Base-by-base conservation (phyloP, 2,113 vertebrate genomes). In the Tylochromis polylepis region DNA sequence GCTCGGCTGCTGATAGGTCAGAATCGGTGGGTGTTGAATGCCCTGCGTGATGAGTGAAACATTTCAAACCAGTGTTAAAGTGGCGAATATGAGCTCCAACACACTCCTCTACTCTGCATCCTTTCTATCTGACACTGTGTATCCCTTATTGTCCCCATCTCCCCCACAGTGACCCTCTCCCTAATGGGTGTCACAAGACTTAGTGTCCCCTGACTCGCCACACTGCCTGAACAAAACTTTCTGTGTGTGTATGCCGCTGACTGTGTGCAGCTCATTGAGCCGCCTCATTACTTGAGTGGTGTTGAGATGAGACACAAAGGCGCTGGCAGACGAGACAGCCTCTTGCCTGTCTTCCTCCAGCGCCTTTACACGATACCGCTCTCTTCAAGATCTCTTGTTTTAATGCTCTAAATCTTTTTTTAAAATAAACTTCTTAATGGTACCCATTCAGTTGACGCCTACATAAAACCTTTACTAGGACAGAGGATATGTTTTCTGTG, bases 121-220 rank as follows among this genome's bases (percentile, higher is more conserved):
- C 36, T 87, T 83, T 56, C 62, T 7, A 2, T 34, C 83, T 5
- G 10, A 81, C 9, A 11, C 83, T 70, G 43, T 83, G 84, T 78
- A 9, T 89, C 70, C 82, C 82, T 65, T 84, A 90, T 93, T 91
- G 84, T 90, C 46, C 27, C 31, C 46, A 1, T 78, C 87, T 51
- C 87, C 86, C 70, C 86, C 57, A 79, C 79, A 56, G 51, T 87
- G 88, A 90, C 94, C 93, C 81, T 18, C 38, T 72, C 59, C 62
- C 72, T 93, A 93, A 95, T 92, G 91, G 88, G 58, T 93, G 93
- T 95, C 94, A 95, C 94, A 93, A 95, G 93, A 94, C 92, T 85
- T 24, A 79, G 53, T 79, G 57, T 89, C 84, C 89, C 6, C 85
- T 89, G 88, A 90, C 87, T 57, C 72, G 87, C 87, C 83, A 80